These are phyloP conservation scores for Oscheius sp. DNA, from an alignment of 2,888 invertebrate species.

Conservation along the genomic window DNA sequence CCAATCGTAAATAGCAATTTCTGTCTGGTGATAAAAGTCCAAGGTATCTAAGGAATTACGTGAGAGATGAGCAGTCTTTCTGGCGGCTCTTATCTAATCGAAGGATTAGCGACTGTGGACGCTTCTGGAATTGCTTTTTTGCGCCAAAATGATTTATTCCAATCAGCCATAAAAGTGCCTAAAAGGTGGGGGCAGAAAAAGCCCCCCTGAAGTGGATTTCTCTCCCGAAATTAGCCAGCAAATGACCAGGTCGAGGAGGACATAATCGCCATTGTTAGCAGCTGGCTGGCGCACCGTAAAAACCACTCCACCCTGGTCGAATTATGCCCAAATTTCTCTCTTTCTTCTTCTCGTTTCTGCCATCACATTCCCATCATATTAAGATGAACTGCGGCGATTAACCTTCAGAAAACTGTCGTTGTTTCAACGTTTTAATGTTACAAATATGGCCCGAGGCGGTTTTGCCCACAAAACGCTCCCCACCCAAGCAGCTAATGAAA, in stretches of 20 bases:
- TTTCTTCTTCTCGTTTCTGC: not conserved
- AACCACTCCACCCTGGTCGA: not conserved
- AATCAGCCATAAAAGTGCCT: no score
- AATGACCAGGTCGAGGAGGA: not conserved
- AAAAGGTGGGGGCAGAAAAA: no score
- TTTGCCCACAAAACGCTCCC: not conserved
- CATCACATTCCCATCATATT: not conserved
- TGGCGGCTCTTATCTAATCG: no score
- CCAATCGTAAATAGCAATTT: no score
- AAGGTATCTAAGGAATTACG: no score
- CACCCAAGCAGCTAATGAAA: not conserved
- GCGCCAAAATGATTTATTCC: no score
- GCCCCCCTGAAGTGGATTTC: no score
- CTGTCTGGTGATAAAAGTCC: no score
- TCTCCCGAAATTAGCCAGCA: not conserved
- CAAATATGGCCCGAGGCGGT: slow-evolving; percentile 13
- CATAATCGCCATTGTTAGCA: not conserved
- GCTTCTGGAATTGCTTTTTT: no score
- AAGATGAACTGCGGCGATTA: slow-evolving; percentile 18
- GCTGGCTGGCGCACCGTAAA: not conserved
- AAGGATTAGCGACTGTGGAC: no score
- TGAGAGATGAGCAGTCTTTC: no score
- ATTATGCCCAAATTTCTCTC: not conserved
- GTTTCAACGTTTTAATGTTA: slow-evolving; percentile 12
- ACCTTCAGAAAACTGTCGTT: slow-evolving; percentile 3